Evolutionary conservation across 2,113 vertebrate genomes (phyloP).

Genomic region (Colaptes auratus): DNA sequence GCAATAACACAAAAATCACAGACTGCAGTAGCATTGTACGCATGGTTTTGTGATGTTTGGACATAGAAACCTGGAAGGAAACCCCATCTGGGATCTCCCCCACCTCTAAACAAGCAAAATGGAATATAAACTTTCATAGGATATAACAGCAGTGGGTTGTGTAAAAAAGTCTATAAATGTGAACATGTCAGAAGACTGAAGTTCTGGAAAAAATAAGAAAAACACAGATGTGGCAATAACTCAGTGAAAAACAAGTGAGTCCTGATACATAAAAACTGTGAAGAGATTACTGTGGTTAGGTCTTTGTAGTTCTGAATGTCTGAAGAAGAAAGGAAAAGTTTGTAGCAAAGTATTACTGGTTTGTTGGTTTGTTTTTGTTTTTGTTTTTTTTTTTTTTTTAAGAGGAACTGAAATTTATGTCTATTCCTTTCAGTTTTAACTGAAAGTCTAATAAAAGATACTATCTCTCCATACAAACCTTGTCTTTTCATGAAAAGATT

Average conservation of each 20-base stretch:
- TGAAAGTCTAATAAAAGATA: background rate
- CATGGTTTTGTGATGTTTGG: background rate
- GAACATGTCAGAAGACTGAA: background rate
- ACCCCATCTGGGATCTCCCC: background rate
- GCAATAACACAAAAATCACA: background rate
- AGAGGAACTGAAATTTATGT: background rate
- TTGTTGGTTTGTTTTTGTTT: too few species aligned
- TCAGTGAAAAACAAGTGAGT: background rate
- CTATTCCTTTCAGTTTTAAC: background rate
- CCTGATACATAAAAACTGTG: background rate
- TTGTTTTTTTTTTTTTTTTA: background rate
- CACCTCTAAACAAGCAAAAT: background rate
- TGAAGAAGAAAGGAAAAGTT: background rate
- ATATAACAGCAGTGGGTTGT: background rate
- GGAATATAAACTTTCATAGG: background rate
- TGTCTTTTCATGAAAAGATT: conserved; percentile 42
- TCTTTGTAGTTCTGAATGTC: background rate
- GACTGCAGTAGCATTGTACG: background rate
- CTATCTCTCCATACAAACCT: conserved; percentile 37
- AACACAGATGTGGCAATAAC: background rate
- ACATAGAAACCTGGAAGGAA: background rate
- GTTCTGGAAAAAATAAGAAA: background rate
- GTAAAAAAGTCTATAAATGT: background rate
- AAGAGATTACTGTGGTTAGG: background rate
- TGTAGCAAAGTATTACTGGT: background rate